Percentiles rank a stretch among this genome's conserved stretches.
phyloP scores from a whole-genome alignment of 2,888 invertebrate species.

The Dolichomitus sp. region DNA sequence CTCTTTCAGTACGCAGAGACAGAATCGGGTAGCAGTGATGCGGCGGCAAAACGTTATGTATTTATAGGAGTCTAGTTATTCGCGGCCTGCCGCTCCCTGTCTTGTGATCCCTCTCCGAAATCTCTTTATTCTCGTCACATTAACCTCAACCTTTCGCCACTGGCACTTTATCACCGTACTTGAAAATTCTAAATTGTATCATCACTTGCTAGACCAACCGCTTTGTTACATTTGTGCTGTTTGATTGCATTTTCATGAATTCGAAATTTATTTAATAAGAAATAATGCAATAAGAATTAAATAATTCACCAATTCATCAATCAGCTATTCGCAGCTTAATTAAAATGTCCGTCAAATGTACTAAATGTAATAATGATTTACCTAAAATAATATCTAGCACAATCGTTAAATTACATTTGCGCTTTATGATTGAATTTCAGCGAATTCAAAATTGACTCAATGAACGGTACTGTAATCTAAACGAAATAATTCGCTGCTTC shows the following conservation, averaged over 20 bases:
- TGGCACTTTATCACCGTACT: not conserved
- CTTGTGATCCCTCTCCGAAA: slow-evolving; percentile 25
- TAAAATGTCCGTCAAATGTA: not conserved
- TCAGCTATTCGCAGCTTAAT: not conserved
- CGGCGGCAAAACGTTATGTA: slow-evolving; percentile 41
- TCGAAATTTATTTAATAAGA: not conserved
- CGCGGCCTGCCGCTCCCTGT: slow-evolving; percentile 33
- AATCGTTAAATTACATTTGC: too few relatives aligned
- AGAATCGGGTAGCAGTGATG: slow-evolving; percentile 49
- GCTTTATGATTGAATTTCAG: too few relatives aligned
- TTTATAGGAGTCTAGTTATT: slow-evolving; percentile 58
- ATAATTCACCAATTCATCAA: not conserved
- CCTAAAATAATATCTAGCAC: slow-evolving; percentile 63
- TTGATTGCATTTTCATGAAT: not conserved
- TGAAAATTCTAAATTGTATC: slow-evolving; percentile 5
- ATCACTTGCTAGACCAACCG: not conserved
- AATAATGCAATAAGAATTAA: not conserved
- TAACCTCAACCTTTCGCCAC: slow-evolving; percentile 5
- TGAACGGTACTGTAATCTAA: too few relatives aligned
- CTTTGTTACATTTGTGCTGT: not conserved
- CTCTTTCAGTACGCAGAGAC: slow-evolving; percentile 11
- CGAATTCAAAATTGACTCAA: too few relatives aligned
- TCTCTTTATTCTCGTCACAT: slow-evolving; percentile 11
- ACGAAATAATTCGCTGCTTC: not conserved
- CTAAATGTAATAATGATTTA: slow-evolving; percentile 18